These are phyloP conservation scores for Semnornis frantzii DNA, from an alignment of 2,113 vertebrate species.

Conservation along the genomic window DNA sequence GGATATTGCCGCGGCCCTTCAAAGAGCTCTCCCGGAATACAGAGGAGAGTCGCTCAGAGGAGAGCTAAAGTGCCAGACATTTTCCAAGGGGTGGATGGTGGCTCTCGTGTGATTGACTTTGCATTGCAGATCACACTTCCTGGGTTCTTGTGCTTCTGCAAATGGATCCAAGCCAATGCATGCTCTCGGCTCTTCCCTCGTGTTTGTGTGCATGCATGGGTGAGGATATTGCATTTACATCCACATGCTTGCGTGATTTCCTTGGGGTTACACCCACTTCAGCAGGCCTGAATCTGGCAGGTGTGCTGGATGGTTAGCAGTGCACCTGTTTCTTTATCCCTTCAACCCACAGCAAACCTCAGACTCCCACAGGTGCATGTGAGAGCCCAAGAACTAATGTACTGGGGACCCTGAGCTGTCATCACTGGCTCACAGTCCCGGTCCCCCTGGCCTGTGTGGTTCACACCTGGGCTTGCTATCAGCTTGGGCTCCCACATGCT, in stretches of 20 bases:
- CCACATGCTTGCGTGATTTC: not conserved
- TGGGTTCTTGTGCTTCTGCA: not conserved
- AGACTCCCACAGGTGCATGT: not conserved
- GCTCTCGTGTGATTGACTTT: not conserved
- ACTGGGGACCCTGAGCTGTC: not conserved
- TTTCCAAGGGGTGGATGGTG: not conserved
- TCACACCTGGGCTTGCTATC: conserved; percentile 45
- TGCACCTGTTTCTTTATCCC: conserved; percentile 34
- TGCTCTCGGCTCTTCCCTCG: not conserved
- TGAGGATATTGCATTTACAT: not conserved
- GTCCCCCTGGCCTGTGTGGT: not conserved
- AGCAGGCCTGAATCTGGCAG: not conserved
- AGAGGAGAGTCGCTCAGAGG: not conserved
- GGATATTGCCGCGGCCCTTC: not conserved
- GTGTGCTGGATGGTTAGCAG: not conserved
- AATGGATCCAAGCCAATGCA: fast-evolving
- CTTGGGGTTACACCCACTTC: not conserved
- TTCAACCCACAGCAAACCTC: not conserved
- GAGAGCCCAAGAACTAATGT: conserved; percentile 1
- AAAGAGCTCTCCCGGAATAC: not conserved
- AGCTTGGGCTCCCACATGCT: not conserved
- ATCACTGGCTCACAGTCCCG: fast-evolving
- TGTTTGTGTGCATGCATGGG: fast-evolving
- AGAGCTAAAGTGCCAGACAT: not conserved
- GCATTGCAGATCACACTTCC: not conserved